Conservation (phyloP, 1,140 invertebrate genomes). For the Brachionus rotundiformis region DNA sequence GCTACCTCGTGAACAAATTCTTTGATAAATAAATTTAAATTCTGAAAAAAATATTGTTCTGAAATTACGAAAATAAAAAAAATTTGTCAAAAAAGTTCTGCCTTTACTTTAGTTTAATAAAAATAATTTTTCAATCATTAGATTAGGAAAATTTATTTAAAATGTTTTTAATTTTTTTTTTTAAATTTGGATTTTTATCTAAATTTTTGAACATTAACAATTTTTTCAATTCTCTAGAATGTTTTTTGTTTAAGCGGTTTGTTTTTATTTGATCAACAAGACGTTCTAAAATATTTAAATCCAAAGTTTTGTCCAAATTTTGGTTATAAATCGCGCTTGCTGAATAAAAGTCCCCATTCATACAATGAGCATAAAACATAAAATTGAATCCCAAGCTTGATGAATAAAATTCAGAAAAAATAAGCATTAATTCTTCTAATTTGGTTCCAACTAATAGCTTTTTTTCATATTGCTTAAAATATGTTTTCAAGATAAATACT, state of each 20-base stretch:
- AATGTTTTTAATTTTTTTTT: not conserved
- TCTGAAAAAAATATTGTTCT: not conserved
- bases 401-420: slow-evolving; percentile 15
- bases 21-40: not conserved
- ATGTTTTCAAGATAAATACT: slow-evolving; percentile 19
- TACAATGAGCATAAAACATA: not conserved
- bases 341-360: not conserved
- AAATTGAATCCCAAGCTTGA: not conserved
- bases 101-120: too few species aligned
- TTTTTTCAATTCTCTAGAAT: not conserved
- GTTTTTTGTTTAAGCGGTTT: not conserved
- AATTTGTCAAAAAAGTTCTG: too few species aligned
- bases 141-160: not conserved
- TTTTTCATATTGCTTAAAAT: not conserved
- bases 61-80: too few species aligned
- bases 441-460: not conserved
- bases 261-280: slow-evolving; percentile 6
- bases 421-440: not conserved
- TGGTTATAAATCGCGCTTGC: not conserved
- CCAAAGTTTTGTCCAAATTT: not conserved
- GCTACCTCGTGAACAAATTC: not conserved
- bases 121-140: too few species aligned
- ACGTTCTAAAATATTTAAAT: not conserved
- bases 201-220: not conserved
- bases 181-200: not conserved